Evolutionary conservation across 2,888 invertebrate species (phyloP), one percentile per base, ranked within the genome.

Genomic region (Idaea dimidiata): DNA sequence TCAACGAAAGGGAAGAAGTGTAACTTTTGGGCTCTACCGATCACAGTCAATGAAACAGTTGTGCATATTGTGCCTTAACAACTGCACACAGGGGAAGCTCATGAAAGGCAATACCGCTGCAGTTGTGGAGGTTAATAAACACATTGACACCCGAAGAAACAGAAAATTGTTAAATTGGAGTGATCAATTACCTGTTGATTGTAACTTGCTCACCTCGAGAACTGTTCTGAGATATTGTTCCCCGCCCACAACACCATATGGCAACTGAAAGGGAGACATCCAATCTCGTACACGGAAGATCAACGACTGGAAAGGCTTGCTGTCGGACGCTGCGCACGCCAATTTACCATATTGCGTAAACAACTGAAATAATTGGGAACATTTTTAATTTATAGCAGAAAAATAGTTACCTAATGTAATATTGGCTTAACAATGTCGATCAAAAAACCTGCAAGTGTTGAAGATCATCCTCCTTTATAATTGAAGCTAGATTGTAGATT

Each of bases 381-480:
- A 24, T 24, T 24, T 24, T 43, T 43, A 3, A 10, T 10, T 43
- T 43, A 10, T 43, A 43, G 43, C 43, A 43, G 43, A 10, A 43
- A 14, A 14, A 43, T 3, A 14, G 14, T 43, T 10, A 14, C 10
- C 10, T 14, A 43, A 43, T 43, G 3, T 10, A 43, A 14, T 14
- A 14, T 14, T 14, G 14, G 14, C 43, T 7, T 3, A 14, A 43
- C 3, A 14, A 8, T 31, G 8, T 7, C 17, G n/a, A 32, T 58
- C n/a, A 32, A 16, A 24, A 62, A 74, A 93, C 93, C 84, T 96
- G 97, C 74, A 98, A 92, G 89, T 98, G 97, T 84, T 98, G 98
- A 56, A 98, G 90, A 89, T 98, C 97, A 86, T 98, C 98, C 86
- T 98, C 98, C 86, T 98, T 98, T 67, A 98, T 97, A 84, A 97